A percentile compares a stretch with the other conserved stretches of the same genome.
These are phyloP conservation scores for Poecilia velifera DNA, from an alignment of 2,797 vertebrate species.

Conservation along the genomic window DNA sequence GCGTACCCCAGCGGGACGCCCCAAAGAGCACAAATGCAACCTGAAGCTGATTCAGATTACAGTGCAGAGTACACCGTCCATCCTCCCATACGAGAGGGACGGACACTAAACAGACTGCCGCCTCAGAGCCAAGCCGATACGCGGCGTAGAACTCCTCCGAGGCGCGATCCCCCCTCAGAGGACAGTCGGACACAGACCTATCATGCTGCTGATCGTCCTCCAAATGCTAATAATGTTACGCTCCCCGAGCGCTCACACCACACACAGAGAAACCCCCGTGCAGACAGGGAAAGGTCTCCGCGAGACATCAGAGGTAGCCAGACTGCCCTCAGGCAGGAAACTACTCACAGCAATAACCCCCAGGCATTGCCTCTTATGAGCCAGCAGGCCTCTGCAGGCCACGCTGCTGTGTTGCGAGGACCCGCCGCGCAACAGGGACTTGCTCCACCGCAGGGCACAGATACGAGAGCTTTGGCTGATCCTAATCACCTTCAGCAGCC, in stretches of 20 bases:
- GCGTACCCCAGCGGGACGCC: constrained; percentile 65
- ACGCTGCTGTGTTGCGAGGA: constrained; percentile 39
- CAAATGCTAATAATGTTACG: constrained; percentile 14
- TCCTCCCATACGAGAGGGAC: constrained; percentile 25
- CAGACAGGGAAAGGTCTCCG: constrained; percentile 49
- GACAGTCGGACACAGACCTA: constrained; percentile 33
- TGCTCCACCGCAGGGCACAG: constrained; percentile 19
- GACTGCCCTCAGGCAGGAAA: constrained; percentile 61
- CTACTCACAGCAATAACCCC: constrained; percentile 53
- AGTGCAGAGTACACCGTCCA: constrained; percentile 48
- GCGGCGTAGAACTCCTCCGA: constrained; percentile 28
- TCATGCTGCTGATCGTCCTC: constrained; percentile 37
- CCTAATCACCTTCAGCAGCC: constrained; percentile 73
- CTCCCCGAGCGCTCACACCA: constrained; percentile 42
- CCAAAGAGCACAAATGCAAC: constrained; percentile 22
- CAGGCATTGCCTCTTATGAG: constrained; percentile 53
- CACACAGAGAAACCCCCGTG: constrained; percentile 41
- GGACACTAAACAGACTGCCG: constrained; percentile 26
- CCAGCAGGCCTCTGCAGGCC: constrained; percentile 50
- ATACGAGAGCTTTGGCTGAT: constrained; percentile 70
- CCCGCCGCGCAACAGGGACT: constrained; percentile 42
- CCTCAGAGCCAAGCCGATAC: constrained; percentile 24
- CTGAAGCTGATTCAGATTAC: constrained; percentile 42
- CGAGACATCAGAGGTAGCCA: constrained; percentile 60
- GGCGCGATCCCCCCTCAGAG: constrained; percentile 18